phyloP scores from a whole-genome alignment of 2,888 invertebrate species.

The Ornithoptera alexandrae region DNA sequence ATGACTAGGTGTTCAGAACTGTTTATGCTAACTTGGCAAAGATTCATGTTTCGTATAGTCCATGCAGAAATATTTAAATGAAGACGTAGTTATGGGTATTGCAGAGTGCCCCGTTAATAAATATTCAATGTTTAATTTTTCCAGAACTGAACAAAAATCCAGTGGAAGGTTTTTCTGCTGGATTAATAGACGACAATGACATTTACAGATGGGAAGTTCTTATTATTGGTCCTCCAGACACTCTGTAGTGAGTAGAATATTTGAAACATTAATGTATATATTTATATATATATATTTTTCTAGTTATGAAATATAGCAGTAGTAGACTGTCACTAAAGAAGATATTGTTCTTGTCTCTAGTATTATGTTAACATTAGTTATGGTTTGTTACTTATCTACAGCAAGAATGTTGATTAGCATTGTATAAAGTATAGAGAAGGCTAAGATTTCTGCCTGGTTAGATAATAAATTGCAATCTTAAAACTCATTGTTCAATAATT shows the following conservation, averaged over 20 bases:
- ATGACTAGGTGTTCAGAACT: slow-evolving; percentile 45
- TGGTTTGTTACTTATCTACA: too few species aligned
- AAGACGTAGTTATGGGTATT: slow-evolving; percentile 14
- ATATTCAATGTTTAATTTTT: slow-evolving; percentile 50
- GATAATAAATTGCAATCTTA: too few species aligned
- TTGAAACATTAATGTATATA: background rate
- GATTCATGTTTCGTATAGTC: slow-evolving; percentile 42
- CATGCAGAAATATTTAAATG: slow-evolving; percentile 41
- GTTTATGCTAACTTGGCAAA: slow-evolving; percentile 54
- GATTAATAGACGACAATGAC: slow-evolving; percentile 99
- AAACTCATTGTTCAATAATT: too few species aligned
- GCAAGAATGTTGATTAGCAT: too few species aligned
- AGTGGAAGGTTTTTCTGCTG: slow-evolving; percentile 99
- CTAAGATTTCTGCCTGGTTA: too few species aligned
- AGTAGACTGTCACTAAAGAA: background rate
- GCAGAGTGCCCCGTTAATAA: background rate
- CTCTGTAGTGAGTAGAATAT: slow-evolving; percentile 91
- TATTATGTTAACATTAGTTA: too few species aligned
- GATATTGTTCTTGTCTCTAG: too few species aligned
- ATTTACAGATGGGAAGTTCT: slow-evolving; percentile 99
- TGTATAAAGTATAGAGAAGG: too few species aligned
- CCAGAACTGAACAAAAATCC: slow-evolving; percentile 99
- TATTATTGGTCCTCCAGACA: slow-evolving; percentile 99
- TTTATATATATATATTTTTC: background rate
- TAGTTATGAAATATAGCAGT: background rate